These are phyloP conservation scores for Chironex yamaguchii DNA, from an alignment of 30 jellyfish, hydroid and myxozoan species.

Conservation along the genomic window DNA sequence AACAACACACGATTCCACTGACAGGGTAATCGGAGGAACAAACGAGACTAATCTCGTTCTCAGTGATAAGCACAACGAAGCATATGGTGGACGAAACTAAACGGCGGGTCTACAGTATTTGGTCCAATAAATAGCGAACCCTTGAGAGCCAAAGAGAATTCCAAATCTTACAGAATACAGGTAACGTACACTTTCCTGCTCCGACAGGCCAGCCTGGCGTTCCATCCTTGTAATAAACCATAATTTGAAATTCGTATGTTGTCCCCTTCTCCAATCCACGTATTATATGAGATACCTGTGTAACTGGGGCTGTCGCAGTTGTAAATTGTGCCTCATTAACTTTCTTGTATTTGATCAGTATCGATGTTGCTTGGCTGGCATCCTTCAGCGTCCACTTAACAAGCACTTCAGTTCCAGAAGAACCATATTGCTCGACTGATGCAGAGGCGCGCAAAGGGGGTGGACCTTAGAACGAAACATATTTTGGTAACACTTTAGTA, in stretches of 20 bases:
- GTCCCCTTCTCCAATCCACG: slow-evolving; percentile 51
- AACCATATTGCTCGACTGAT: slow-evolving; percentile 34
- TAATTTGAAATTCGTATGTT: slow-evolving; percentile 77
- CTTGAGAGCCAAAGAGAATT: too few species aligned
- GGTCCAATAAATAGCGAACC: too few species aligned
- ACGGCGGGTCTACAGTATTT: too few species aligned
- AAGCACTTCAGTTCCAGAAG: slow-evolving; percentile 62
- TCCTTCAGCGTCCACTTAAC: slow-evolving; percentile 65
- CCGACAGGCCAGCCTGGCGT: slow-evolving; percentile 80
- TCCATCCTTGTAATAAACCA: slow-evolving; percentile 70
- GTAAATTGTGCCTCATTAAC: slow-evolving; percentile 65
- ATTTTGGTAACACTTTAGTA: too few species aligned
- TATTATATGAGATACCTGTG: slow-evolving; percentile 1
- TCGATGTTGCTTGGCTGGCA: slow-evolving; percentile 32
- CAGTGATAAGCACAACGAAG: too few species aligned
- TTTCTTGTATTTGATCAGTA: slow-evolving; percentile 61
- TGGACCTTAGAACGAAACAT: slow-evolving; percentile 1
- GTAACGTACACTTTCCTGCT: slow-evolving; percentile 75
- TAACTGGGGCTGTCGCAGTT: not conserved
- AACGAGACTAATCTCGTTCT: too few species aligned
- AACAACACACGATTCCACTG: too few species aligned
- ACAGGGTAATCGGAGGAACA: too few species aligned
- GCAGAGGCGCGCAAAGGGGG: slow-evolving; percentile 23
- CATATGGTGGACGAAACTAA: too few species aligned
- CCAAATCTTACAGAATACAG: too few species aligned